Conservation (phyloP, 2,888 invertebrate genomes). For the Philereme transversata region DNA sequence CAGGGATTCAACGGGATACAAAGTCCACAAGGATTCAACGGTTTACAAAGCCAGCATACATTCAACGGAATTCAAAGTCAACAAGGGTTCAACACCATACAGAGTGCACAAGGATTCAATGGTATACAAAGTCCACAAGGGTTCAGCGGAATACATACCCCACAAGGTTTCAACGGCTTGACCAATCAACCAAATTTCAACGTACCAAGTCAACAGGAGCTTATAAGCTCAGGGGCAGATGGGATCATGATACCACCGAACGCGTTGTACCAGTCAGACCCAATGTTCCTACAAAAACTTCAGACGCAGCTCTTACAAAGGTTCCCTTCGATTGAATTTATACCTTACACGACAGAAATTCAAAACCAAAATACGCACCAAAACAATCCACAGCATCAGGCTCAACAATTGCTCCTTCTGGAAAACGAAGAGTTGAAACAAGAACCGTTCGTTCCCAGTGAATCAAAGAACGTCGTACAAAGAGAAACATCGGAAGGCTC, state of each 20-base stretch:
- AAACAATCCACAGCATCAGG: conserved; percentile 43
- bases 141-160: conserved; percentile 20
- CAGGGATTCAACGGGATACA: conserved; percentile 24
- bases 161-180: conserved; percentile 47
- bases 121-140: conserved; percentile 25
- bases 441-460: conserved; percentile 53
- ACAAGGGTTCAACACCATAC: conserved; percentile 13
- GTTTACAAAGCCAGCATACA: conserved; percentile 5
- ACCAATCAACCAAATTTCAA: conserved; percentile 42
- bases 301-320: conserved; percentile 70
- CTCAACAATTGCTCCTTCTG: conserved; percentile 55
- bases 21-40: conserved; percentile 17
- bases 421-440: conserved; percentile 65
- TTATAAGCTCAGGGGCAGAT: conserved; percentile 63
- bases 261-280: conserved; percentile 80
- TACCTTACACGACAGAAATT: conserved; percentile 68
- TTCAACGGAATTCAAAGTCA: conserved; percentile 13
- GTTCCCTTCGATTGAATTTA: conserved; percentile 70
- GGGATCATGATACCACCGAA: conserved; percentile 69
- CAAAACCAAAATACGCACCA: conserved; percentile 44
- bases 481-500: conserved; percentile 70
- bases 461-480: conserved; percentile 66
- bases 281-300: conserved; percentile 73
- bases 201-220: conserved; percentile 64
- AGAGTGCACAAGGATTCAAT: conserved; percentile 19